Base-by-base conservation (phyloP, 2,113 vertebrate genomes). In the Climacteris rufus region DNA sequence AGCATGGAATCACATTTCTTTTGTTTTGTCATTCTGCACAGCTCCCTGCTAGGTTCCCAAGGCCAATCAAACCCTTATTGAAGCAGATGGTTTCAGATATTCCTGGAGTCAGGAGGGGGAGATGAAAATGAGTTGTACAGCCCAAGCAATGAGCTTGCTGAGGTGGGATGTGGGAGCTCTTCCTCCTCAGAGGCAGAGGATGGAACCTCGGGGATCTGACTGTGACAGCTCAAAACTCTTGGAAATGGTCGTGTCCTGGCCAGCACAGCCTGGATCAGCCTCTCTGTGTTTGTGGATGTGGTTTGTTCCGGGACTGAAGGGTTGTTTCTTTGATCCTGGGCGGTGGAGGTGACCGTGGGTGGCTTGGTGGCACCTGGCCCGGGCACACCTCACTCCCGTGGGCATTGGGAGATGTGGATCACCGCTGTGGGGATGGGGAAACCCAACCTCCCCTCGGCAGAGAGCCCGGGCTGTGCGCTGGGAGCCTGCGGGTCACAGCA, bases 121-220 rank as follows among this genome's bases (percentile, higher is more conserved):
- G 33, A 23, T 8, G 6, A 4, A 9, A 28, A 18, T 0, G 7
- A 2, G 4, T 27, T 44, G 3, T 2, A 2, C 17, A n/a, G 40
- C 23, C 54, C 60, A 6, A 25, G 31, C 5, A 8, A 9, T 2
- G 42, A 10, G 15, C 33, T 44, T 65, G 40, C 23, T 18, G 59
- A 64, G 39, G 19, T 16, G 53, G 42, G 27, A 28, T 1, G 5
- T 2, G 15, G 27, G 25, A 83, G 18, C 23, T 60, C 7, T 44
- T 47, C 50, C 44, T 59, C 2, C 5, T 2, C 33, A 31, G 33
- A 22, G 10, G 20, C 35, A 50, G 63, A 33, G 53, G 8, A 44
- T 12, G 23, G 35, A 64, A 24, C 33, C 13, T 5, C 0, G 6
- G 42, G 7, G 12, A n/a, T 10, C 31, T 1, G 25, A 7, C 8